Conservation (phyloP, 35 echinoderm and acorn worm species). For the Ptychodera flava region DNA sequence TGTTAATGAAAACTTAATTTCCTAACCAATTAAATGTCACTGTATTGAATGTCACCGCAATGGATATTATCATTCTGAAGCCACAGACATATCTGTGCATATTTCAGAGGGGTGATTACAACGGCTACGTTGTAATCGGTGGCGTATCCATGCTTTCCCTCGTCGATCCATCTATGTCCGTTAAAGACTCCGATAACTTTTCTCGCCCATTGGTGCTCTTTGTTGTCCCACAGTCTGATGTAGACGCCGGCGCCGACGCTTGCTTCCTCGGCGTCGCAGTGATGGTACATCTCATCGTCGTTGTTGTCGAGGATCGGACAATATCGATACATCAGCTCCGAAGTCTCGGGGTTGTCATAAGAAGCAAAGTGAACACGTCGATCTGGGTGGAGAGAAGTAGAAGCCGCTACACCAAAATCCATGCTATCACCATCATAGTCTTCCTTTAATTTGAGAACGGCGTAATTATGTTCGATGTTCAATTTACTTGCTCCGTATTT, state of each 20-base stretch:
- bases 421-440: constrained; percentile 49
- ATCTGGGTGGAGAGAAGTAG: constrained; percentile 45
- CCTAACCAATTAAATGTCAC: too few species aligned
- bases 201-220: constrained; percentile 23
- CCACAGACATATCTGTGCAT: constrained; percentile 96
- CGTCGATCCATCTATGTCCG: constrained; percentile 31
- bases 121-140: constrained; percentile 59
- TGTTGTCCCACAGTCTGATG: constrained; percentile 55
- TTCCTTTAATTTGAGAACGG: constrained; percentile 58
- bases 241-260: constrained; percentile 80
- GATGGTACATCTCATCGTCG: constrained; percentile 46
- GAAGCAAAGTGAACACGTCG: constrained; percentile 47
- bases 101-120: constrained; percentile 82
- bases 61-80: too few species aligned
- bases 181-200: constrained; percentile 62
- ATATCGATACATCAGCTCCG: constrained; percentile 67
- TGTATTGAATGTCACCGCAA: too few species aligned
- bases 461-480: constrained; percentile 78
- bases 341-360: constrained; percentile 36
- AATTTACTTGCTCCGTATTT: neutral
- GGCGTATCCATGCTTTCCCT: constrained; percentile 11
- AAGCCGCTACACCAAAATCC: constrained; percentile 40
- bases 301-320: constrained; percentile 53
- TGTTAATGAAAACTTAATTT: too few species aligned
- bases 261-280: constrained; percentile 58